These are phyloP conservation scores for Micromussa lordhowensis DNA, from an alignment of 92 coral and sea anemone genomes.

Conservation along the genomic window DNA sequence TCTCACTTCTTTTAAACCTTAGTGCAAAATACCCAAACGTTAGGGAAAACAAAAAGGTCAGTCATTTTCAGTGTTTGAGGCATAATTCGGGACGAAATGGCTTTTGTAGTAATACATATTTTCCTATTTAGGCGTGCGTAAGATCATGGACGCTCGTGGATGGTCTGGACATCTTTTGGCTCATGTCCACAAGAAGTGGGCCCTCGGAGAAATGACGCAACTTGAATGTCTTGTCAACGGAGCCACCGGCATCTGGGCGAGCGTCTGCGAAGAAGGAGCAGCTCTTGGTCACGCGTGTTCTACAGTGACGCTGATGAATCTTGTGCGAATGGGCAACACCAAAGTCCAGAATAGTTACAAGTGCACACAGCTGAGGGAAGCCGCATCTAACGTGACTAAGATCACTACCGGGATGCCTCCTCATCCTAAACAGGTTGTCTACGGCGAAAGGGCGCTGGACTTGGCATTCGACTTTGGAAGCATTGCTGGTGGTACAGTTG, in stretches of 20 bases:
- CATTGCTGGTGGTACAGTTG: conserved; percentile 59
- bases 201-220: conserved; percentile 63
- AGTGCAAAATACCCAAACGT: neutral
- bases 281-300: conserved; percentile 86
- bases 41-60: neutral
- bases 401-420: conserved; percentile 68
- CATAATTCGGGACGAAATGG: neutral
- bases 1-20: neutral
- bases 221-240: conserved; percentile 81
- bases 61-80: neutral
- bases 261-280: conserved; percentile 84
- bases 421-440: conserved; percentile 64
- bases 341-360: conserved; percentile 59
- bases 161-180: conserved; percentile 76
- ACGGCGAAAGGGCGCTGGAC: conserved; percentile 71
- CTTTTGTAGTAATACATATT: neutral
- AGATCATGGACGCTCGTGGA: conserved; percentile 70
- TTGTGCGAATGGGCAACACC: conserved; percentile 69
- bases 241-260: conserved; percentile 87
- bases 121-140: conserved; percentile 41
- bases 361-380: conserved; percentile 72
- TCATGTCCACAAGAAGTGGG: conserved; percentile 91
- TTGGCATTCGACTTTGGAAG: conserved; percentile 69
- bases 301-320: conserved; percentile 73
- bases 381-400: conserved; percentile 70